A percentile compares a stretch with the other conserved stretches of the same genome.
These are phyloP conservation scores for Candidula unifasciata DNA, from an alignment of 2,888 invertebrate species.

Conservation along the genomic window DNA sequence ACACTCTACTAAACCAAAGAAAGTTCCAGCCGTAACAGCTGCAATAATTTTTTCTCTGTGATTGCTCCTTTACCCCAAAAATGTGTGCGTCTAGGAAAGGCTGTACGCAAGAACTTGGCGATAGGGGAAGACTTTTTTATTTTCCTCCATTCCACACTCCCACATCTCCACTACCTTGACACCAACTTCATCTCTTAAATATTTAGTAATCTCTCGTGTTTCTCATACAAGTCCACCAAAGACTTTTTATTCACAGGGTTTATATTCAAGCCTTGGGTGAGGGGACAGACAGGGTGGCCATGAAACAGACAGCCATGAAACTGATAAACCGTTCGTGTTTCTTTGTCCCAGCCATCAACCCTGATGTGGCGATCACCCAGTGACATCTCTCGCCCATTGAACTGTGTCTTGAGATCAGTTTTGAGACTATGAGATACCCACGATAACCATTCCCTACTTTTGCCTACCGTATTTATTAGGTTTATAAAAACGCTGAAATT, in stretches of 20 bases:
- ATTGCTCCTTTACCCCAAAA: not conserved
- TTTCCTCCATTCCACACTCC: not conserved
- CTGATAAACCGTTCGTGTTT: no score
- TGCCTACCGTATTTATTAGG: no score
- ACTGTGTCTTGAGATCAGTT: no score
- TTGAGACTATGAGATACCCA: no score
- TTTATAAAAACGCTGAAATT: no score
- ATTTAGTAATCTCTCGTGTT: not conserved
- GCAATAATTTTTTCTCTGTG: not conserved
- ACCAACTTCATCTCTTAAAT: not conserved
- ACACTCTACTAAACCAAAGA: not conserved
- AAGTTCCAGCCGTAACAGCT: not conserved
- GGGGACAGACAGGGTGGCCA: no score
- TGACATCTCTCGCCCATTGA: no score
- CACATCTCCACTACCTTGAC: not conserved
- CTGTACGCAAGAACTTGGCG: not conserved
- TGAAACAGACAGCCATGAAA: no score
- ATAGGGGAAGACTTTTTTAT: not conserved
- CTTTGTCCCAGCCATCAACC: no score
- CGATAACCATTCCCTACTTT: no score
- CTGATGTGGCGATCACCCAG: no score
- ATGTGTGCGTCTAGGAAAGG: not conserved
- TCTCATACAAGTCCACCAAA: not conserved
- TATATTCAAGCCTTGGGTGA: no score
- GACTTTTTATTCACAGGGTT: not conserved